These are phyloP conservation scores for Cetonia aurata DNA, from an alignment of 2,888 invertebrate species.

Conservation along the genomic window DNA sequence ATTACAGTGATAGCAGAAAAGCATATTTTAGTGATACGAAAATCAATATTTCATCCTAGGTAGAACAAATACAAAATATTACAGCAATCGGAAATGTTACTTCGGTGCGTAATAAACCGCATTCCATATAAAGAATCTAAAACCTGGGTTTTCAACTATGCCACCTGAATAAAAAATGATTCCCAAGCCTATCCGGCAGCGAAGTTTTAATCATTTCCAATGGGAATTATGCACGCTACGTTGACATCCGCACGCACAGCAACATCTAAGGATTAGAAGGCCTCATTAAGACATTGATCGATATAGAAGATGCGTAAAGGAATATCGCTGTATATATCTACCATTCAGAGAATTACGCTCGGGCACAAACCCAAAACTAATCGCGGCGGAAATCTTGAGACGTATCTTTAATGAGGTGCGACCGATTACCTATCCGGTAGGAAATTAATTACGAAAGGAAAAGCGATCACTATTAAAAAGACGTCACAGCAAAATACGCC, in stretches of 20 bases:
- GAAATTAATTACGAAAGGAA: constrained; percentile 7
- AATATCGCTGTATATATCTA: constrained; percentile 42
- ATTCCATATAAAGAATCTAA: background rate
- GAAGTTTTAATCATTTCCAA: constrained; percentile 13
- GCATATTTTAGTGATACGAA: too few species aligned
- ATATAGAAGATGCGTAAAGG: constrained; percentile 31
- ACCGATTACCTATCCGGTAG: background rate
- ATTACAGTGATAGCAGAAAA: too few species aligned
- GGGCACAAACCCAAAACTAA: constrained; percentile 47
- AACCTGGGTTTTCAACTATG: background rate
- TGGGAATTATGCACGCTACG: constrained; percentile 6
- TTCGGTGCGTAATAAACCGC: background rate
- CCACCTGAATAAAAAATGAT: background rate
- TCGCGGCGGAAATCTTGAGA: constrained; percentile 44
- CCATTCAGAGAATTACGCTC: constrained; percentile 46
- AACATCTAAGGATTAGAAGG: constrained; percentile 35
- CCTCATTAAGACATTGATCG: constrained; percentile 46
- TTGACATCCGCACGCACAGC: constrained; percentile 3
- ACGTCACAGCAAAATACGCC: too few species aligned
- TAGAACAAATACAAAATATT: too few species aligned
- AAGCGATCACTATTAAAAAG: background rate
- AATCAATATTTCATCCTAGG: too few species aligned
- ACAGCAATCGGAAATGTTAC: too few species aligned
- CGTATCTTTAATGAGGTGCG: constrained; percentile 16
- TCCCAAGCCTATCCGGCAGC: background rate